Percentiles rank a stretch among this genome's conserved stretches.
Conservation (phyloP, 2,797 vertebrate species). For the Ctenopoma kingsleyae region DNA sequence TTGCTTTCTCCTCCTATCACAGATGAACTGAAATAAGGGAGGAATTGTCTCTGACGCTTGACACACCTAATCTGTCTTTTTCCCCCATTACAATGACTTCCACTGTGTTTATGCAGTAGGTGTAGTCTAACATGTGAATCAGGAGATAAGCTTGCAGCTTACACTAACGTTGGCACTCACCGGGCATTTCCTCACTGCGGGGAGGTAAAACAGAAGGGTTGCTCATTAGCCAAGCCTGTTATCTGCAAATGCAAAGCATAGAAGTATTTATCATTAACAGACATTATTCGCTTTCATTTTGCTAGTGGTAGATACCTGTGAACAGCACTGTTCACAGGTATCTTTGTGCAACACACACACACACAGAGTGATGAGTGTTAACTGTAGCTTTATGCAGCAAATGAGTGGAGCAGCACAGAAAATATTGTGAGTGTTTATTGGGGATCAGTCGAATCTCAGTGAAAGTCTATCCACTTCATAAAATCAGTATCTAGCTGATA, state of each 20-base stretch:
- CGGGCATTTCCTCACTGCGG: constrained; percentile 15
- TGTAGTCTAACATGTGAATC: constrained; percentile 55
- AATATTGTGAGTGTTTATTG: neutral
- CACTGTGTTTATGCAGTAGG: constrained; percentile 51
- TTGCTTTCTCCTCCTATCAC: constrained; percentile 26
- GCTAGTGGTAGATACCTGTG: no score
- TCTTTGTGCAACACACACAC: no score
- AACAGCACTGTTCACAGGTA: no score
- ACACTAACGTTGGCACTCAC: constrained; percentile 14
- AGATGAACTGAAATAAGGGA: constrained; percentile 29
- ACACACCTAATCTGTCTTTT: constrained; percentile 47
- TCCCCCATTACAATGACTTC: constrained; percentile 24
- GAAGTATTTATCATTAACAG: neutral
- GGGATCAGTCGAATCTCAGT: neutral
- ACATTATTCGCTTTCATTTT: no score
- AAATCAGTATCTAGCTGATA: neutral
- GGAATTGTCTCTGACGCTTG: constrained; percentile 37
- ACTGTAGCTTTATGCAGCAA: neutral
- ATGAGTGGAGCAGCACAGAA: neutral
- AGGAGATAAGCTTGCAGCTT: constrained; percentile 61
- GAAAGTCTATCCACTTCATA: neutral
- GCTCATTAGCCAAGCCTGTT: constrained; percentile 55
- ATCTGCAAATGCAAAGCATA: constrained; percentile 8
- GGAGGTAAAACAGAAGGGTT: constrained; percentile 8
- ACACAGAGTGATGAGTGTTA: no score